Evolutionary conservation across 2,888 invertebrate species (phyloP).

Genomic region (Drosophila atripex): DNA sequence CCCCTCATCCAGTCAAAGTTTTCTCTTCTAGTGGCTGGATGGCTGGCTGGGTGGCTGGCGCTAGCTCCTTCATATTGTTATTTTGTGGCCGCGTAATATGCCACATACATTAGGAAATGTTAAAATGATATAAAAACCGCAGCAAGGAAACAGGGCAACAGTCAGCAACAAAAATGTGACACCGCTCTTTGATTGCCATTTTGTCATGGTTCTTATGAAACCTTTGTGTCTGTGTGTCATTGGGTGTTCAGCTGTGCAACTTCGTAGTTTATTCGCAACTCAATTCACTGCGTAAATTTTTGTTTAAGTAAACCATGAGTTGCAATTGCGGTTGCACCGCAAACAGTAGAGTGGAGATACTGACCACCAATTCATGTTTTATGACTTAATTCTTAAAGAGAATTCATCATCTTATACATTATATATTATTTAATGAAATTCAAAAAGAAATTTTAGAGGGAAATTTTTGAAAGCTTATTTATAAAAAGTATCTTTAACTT

Average conservation of each 20-base stretch:
- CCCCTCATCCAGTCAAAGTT: conserved; percentile 8
- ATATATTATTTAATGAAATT: too few species aligned
- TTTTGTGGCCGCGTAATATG: conserved; percentile 58
- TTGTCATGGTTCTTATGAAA: conserved; percentile 29
- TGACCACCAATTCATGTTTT: not conserved
- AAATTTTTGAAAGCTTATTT: too few species aligned
- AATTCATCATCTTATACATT: too few species aligned
- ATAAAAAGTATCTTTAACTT: too few species aligned
- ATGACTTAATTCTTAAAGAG: too few species aligned
- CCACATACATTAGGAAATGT: conserved; percentile 76
- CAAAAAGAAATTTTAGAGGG: too few species aligned
- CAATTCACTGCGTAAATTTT: conserved; percentile 76
- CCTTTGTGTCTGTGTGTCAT: conserved; percentile 11
- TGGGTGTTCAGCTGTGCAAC: conserved; percentile 71
- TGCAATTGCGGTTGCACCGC: conserved; percentile 61
- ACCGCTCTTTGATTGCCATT: conserved; percentile 66
- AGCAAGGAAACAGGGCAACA: conserved; percentile 51
- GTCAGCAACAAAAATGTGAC: conserved; percentile 73
- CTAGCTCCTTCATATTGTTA: conserved; percentile 33
- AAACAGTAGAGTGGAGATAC: conserved; percentile 11
- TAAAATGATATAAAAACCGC: conserved; percentile 70
- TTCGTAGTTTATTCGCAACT: conserved; percentile 75
- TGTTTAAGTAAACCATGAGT: conserved; percentile 72
- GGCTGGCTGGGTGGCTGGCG: too few species aligned
- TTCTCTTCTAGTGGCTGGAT: conserved; percentile 25